Conservation (phyloP, 2,888 invertebrate genomes). For the Pheosia tremula region DNA sequence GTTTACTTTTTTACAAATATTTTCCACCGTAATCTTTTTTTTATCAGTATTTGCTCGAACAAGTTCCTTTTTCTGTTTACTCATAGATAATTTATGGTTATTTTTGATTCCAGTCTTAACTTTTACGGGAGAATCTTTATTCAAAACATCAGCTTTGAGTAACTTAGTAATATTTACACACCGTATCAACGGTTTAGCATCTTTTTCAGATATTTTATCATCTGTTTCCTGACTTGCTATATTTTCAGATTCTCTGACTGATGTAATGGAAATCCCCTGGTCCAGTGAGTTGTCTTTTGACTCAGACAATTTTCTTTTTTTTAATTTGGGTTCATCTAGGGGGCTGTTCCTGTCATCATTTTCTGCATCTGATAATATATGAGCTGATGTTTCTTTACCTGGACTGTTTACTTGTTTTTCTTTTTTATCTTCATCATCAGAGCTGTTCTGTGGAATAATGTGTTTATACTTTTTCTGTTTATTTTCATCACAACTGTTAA, state of each 20-base stretch:
- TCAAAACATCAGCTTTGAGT: slow-evolving; percentile 59
- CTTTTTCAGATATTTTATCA: slow-evolving; percentile 2
- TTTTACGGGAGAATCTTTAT: slow-evolving; percentile 12
- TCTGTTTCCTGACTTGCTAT: not conserved
- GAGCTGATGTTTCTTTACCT: slow-evolving; percentile 2
- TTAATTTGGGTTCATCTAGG: slow-evolving; percentile 14
- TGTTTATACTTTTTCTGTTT: slow-evolving; percentile 36
- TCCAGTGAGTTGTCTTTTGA: not conserved
- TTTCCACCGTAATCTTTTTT: slow-evolving; percentile 11
- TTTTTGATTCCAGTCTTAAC: slow-evolving; percentile 2
- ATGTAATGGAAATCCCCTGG: not conserved
- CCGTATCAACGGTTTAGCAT: slow-evolving; percentile 61
- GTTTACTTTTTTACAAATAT: slow-evolving; percentile 14
- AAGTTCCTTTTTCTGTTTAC: slow-evolving; percentile 2
- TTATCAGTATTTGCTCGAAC: slow-evolving; percentile 17
- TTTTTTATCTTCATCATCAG: slow-evolving; percentile 36
- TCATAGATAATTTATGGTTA: slow-evolving; percentile 1
- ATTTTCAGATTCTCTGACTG: not conserved
- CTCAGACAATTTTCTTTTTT: slow-evolving; percentile 19
- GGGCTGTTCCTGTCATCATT: slow-evolving; percentile 7
- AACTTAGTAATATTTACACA: slow-evolving; percentile 72
- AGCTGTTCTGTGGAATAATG: slow-evolving; percentile 42
- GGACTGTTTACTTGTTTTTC: slow-evolving; percentile 14
- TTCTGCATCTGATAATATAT: slow-evolving; percentile 8
- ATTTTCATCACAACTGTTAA: slow-evolving; percentile 6